Conservation (phyloP, 2,797 vertebrate species). For the Semotilus atromaculatus region DNA sequence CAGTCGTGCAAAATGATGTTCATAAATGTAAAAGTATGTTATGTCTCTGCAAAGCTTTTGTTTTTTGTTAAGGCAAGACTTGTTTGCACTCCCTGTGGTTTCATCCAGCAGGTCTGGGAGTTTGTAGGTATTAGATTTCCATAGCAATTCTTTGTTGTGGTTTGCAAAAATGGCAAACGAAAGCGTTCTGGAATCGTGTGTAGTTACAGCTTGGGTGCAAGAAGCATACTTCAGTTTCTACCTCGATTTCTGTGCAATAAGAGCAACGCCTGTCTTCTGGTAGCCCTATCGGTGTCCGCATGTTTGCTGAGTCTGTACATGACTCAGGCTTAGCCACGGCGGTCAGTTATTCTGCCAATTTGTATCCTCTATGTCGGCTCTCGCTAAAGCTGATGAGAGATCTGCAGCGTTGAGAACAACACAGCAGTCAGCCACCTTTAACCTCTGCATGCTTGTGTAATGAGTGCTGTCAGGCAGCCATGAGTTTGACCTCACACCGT, state of each 20-base stretch:
- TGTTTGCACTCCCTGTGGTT: conserved; percentile 32
- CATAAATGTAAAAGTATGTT: not conserved
- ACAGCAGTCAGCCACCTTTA: conserved; percentile 41
- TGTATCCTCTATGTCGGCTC: not conserved
- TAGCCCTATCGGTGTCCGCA: not conserved
- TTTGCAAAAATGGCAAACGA: conserved; percentile 20
- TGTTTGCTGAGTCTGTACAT: conserved; percentile 31
- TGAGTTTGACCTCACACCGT: conserved; percentile 46
- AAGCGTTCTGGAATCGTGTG: not conserved
- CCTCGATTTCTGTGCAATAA: not conserved
- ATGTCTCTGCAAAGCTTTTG: not conserved
- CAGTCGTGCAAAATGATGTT: not conserved
- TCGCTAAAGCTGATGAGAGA: conserved; percentile 12
- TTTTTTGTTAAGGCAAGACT: conserved; percentile 2
- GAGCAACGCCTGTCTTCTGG: not conserved
- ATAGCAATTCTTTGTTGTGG: conserved; percentile 25
- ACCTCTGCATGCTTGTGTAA: conserved; percentile 50
- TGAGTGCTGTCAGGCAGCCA: conserved; percentile 41
- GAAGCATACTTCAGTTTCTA: not conserved
- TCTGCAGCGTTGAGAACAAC: conserved; percentile 20
- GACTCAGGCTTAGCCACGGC: not conserved
- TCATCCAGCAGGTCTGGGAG: conserved; percentile 12
- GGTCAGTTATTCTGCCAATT: conserved; percentile 13
- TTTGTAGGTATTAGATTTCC: conserved; percentile 35
- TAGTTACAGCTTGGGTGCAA: not conserved